Conservation (phyloP, 2,797 vertebrate species). For the Erithacus rubecula region DNA sequence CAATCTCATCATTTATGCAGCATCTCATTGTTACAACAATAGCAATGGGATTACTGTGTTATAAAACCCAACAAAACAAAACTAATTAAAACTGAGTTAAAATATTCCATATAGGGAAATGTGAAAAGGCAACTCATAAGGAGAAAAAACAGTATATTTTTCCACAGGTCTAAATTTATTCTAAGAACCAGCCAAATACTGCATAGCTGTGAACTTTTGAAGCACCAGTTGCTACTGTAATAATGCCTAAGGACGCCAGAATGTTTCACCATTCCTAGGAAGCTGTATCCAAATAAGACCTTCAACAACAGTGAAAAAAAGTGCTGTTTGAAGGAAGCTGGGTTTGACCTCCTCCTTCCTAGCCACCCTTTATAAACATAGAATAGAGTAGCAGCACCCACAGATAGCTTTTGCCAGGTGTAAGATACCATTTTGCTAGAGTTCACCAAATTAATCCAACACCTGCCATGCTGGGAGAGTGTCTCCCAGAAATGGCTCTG, state of each 20-base stretch:
- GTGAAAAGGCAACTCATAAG: background rate
- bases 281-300: background rate
- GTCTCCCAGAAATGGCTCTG: background rate
- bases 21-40: background rate
- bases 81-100: background rate
- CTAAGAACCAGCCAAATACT: background rate
- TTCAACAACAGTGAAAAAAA: background rate
- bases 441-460: background rate
- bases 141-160: background rate
- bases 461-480: background rate
- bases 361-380: background rate
- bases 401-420: background rate
- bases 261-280: background rate
- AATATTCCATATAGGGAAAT: background rate
- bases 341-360: background rate
- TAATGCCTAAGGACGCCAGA: background rate
- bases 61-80: background rate
- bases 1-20: background rate
- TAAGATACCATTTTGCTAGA: background rate
- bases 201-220: background rate
- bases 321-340: background rate
- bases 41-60: background rate
- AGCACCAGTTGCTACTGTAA: accelerated
- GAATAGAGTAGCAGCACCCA: background rate
- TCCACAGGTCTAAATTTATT: background rate